Evolutionary conservation across 2,113 vertebrate genomes (phyloP), one percentile per base, ranked within the genome.

Genomic region (Athene noctua): DNA sequence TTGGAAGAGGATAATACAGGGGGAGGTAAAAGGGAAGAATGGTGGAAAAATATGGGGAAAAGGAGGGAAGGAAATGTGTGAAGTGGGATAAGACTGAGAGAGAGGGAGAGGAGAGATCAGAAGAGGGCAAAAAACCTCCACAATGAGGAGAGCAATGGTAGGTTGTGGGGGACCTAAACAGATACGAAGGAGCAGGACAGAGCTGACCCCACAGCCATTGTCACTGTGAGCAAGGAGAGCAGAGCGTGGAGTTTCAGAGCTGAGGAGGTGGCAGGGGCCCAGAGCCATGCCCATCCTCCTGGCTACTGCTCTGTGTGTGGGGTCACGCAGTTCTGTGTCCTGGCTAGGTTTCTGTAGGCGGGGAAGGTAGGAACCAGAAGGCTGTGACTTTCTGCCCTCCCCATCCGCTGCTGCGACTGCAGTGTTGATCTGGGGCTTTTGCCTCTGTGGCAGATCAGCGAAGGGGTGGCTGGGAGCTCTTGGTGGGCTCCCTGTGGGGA

Each of bases 101-200:
- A 80, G 54, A 73, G 58, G 46, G 14, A 66, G 1, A 7, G 36
- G 16, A 54, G 54, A 73, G 62, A 65, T n/a, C 44, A 85, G 47
- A 83, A 72, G 58, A 79, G 6, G 29, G 6, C 2, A 17, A 30
- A 38, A 36, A 17, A 1, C 0, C 1, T 5, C 10, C 5, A 5
- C 10, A 34, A 15, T 21, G 44, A 42, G 34, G 20, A 34, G 15
- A 54, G 8, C 3, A 4, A 15, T 54, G 46, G 49, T 10, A 38
- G 10, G 18, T 36, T 52, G 9, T 29, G 70, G 5, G 29, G 25
- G 8, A 44, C 17, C 21, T 73, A 66, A 32, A 25, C 22, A 54
- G 75, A 8, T 19, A 38, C 11, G 30, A 55, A 29, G 47, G 38
- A 83, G 34, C 17, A 75, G 67, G 54, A 71, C 38, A 19, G 44